These are phyloP conservation scores for Myotis lucifugus DNA, from an alignment of 2,113 vertebrate genomes.

Conservation along the genomic window DNA sequence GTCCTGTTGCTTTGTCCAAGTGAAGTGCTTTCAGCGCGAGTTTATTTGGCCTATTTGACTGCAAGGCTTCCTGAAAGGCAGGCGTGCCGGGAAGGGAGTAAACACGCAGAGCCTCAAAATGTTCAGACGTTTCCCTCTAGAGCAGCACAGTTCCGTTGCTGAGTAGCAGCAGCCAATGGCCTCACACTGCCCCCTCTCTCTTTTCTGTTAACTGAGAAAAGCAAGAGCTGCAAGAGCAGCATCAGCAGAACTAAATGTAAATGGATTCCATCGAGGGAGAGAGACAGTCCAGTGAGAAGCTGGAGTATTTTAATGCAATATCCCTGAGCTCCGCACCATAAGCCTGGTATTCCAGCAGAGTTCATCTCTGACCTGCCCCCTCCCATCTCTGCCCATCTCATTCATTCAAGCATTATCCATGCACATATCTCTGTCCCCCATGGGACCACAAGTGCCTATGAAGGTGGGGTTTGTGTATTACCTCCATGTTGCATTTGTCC, in stretches of 20 bases:
- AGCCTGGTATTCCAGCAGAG: neutral
- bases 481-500: neutral
- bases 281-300: neutral
- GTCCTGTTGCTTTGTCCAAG: neutral
- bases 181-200: neutral
- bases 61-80: slow-evolving; percentile 13
- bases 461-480: neutral
- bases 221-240: neutral
- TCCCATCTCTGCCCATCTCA: neutral
- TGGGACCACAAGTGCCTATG: neutral
- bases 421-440: neutral
- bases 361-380: neutral
- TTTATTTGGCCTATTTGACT: neutral
- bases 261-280: neutral
- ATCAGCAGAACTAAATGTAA: neutral
- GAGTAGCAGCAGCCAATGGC: neutral
- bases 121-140: neutral
- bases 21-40: neutral
- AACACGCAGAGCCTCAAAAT: neutral
- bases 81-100: neutral
- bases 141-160: neutral
- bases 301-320: neutral
- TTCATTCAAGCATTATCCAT: neutral
- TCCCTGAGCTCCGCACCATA: too few relatives aligned
- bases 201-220: slow-evolving; percentile 20